Conservation (phyloP, 2,113 vertebrate genomes). For the Gallinago media region DNA sequence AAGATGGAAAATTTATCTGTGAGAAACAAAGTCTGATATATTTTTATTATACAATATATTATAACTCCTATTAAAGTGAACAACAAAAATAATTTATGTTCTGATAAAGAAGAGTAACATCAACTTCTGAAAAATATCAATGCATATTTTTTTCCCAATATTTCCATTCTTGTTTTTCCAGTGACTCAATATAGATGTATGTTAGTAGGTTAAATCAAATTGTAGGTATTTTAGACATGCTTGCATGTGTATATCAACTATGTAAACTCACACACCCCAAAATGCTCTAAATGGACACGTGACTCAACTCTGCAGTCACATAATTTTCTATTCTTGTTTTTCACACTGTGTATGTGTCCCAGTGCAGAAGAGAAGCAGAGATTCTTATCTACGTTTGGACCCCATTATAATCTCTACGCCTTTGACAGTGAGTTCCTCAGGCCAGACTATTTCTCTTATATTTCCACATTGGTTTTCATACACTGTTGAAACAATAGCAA, state of each 20-base stretch:
- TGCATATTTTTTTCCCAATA: background rate
- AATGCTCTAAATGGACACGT: background rate
- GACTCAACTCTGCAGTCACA: background rate
- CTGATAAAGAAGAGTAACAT: background rate
- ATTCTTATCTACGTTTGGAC: background rate
- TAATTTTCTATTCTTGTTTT: background rate
- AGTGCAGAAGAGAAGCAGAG: background rate
- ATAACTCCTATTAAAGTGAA: background rate
- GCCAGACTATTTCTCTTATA: background rate
- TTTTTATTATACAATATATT: background rate
- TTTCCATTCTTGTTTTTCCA: background rate
- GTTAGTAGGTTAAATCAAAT: background rate
- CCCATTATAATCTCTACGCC: background rate
- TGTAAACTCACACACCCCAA: background rate
- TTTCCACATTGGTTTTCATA: background rate
- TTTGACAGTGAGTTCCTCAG: background rate
- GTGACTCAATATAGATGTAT: accelerated
- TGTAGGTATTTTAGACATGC: background rate
- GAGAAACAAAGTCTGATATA: background rate
- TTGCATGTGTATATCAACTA: background rate
- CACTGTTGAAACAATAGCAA: background rate
- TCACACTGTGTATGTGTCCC: background rate
- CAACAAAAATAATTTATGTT: background rate
- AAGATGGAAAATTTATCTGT: background rate
- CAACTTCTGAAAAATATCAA: background rate